Base-by-base conservation (phyloP, 2,113 vertebrate genomes). In the Cryptotis parvus region DNA sequence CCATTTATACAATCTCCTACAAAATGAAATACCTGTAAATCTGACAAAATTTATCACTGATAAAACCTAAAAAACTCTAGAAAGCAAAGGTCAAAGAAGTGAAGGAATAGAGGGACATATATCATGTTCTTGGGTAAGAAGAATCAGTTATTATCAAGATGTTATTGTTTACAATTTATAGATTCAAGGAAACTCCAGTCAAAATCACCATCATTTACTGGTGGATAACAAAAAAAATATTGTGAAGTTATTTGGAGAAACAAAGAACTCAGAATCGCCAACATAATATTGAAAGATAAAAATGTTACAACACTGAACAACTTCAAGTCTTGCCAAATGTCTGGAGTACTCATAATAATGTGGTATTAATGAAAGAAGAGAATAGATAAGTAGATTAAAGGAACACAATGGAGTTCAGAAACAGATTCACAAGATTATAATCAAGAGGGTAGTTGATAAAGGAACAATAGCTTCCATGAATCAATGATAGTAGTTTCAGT, bases 11-110 rank as follows among this genome's bases (percentile, higher is more conserved):
- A 41, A 35, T 7, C 49, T 9, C 29, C 11, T 35, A 3, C 33
- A 65, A 82, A 66, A 81, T 90, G 9, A 65, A 90, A 75, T 66
- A 39, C 27, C 29, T 52, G 65, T 65, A 74, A 82, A 39, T 90
- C 58, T 65, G 74, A 65, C 4, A 75, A 83, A 41, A 75, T n/a
- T 14, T 9, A 52, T 24, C 20, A 26, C 73, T 74, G 39, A 31
- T 11, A 35, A 82, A 90, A 90, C 20, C 3, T 82, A 52, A 15
- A 82, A 74, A 90, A 82, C 52, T 74, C 27, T 74, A 66, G 6
- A 83, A 90, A 76, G 41, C 27, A 90, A 76, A 76, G 10, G 26
- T 55, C 52, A 55, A 55, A 68, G 33, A 66, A 76, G 31, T 35
- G 52, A 83, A 90, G 33, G 68, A 76, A 55, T 41, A 72, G 35